phyloP scores from a whole-genome alignment of 2,888 invertebrate genomes.

The Agapostemon virescens region DNA sequence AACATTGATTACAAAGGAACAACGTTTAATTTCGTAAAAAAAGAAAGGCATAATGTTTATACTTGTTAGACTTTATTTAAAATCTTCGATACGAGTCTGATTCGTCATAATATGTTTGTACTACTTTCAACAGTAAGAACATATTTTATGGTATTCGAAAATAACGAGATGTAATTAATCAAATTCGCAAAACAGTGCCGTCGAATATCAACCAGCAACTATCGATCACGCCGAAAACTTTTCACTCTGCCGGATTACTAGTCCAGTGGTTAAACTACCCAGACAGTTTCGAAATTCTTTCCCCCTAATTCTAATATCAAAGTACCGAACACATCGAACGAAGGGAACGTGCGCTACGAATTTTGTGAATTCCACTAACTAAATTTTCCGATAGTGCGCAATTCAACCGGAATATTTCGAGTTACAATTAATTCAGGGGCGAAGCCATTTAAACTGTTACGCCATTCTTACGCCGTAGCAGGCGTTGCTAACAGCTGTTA shows the following conservation, averaged over 20 bases:
- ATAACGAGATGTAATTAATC: background rate
- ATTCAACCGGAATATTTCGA: background rate
- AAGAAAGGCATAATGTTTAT: no score
- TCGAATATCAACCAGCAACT: background rate
- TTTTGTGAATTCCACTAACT: conserved; percentile 13
- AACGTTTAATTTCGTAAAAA: no score
- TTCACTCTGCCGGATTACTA: conserved; percentile 1
- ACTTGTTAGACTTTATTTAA: no score
- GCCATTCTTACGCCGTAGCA: no score
- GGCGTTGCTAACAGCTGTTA: background rate
- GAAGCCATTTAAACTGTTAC: conserved; percentile 3
- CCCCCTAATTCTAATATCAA: conserved; percentile 14
- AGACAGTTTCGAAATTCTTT: conserved; percentile 20
- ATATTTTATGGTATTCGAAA: background rate
- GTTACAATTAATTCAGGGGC: conserved; percentile 1
- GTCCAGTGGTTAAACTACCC: background rate
- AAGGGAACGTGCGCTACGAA: background rate
- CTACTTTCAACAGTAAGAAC: background rate
- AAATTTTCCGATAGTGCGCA: conserved; percentile 10
- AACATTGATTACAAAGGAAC: no score
- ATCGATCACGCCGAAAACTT: background rate
- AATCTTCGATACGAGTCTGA: no score
- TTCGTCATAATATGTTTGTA: no score
- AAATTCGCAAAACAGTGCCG: background rate
- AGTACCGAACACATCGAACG: background rate